These are phyloP conservation scores for Protobothrops flavoviridis DNA, from an alignment of 2,113 vertebrate species.

Conservation along the genomic window DNA sequence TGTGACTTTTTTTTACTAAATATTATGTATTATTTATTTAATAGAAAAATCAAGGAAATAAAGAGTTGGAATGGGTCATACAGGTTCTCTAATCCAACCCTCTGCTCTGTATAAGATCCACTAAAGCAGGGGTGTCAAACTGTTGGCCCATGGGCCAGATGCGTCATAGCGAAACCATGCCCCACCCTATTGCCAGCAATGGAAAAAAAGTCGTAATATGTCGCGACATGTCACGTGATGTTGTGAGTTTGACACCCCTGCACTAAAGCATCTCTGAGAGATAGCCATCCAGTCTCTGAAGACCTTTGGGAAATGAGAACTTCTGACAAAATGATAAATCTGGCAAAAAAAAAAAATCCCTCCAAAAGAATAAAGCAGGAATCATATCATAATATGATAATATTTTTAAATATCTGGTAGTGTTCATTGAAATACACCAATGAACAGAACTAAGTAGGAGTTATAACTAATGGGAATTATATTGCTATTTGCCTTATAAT, in stretches of 20 bases:
- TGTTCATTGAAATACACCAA: neutral
- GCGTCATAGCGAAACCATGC: too few relatives aligned
- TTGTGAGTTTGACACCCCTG: too few relatives aligned
- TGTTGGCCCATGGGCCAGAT: too few relatives aligned
- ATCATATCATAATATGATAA: neutral
- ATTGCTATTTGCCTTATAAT: neutral
- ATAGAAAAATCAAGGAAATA: neutral
- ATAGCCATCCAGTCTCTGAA: neutral
- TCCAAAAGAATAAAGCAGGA: neutral
- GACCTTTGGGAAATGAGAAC: neutral
- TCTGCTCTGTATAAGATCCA: neutral
- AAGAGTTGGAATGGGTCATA: neutral
- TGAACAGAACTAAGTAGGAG: neutral
- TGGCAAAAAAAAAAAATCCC: neutral
- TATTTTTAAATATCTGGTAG: neutral
- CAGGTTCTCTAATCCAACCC: neutral
- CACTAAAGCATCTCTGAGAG: neutral
- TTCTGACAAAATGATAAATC: neutral
- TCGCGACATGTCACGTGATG: too few relatives aligned
- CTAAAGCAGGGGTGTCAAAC: too few relatives aligned
- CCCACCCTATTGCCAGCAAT: too few relatives aligned
- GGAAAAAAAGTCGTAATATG: too few relatives aligned
- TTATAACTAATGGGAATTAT: neutral
- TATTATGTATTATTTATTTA: neutral
- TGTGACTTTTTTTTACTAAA: neutral